Base-by-base conservation (phyloP, 2,797 vertebrate species). In the Amblyopsis hoosieri region DNA sequence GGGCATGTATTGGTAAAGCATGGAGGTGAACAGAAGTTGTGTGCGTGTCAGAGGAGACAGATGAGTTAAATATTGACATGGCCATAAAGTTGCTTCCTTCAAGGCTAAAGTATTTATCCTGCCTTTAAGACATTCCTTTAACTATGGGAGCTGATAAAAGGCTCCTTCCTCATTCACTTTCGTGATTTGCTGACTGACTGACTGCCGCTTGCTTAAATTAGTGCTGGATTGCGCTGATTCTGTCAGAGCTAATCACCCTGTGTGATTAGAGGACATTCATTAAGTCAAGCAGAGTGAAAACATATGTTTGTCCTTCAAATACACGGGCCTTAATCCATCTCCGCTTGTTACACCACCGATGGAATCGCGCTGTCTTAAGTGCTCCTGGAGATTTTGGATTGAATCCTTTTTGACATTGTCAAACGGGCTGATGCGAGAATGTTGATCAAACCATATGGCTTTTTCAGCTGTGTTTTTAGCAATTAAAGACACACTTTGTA, bases 231-330 rank as follows among this genome's bases (percentile, higher is more conserved):
- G 14, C 4, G 37, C 52, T 7, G 4, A 47, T 66, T 71, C 62
- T 86, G 74, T 85, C 85, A 75, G 49, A 69, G 69, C 83, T 82
- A 84, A 90, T 91, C 79, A 88, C 79, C 60, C 59, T 15, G 31
- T 58, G 67, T 75, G 82, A 85, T 79, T 76, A 82, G 80, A 72
- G 75, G 63, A 85, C 55, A 48, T 62, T 82, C 78, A 84, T 90
- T 88, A 85, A 85, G 82, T 66, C 75, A 84, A 87, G 81, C 66
- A 48, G 76, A 80, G 72, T 67, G 74, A 88, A 89, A 89, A 90
- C 84, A 86, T 67, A 72, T 87, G 82, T 87, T 88, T 89, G 81
- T 85, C 83, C 87, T 91, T 86, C 75, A 76, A 84, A 85, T 63
- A 80, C 76, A 74, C 80, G 76, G 76, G 78, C 67, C 64, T 53